Evolutionary conservation across 2,113 vertebrate genomes (phyloP), one percentile per base, ranked within the genome.

Genomic region (Cricetomys ansorgei): DNA sequence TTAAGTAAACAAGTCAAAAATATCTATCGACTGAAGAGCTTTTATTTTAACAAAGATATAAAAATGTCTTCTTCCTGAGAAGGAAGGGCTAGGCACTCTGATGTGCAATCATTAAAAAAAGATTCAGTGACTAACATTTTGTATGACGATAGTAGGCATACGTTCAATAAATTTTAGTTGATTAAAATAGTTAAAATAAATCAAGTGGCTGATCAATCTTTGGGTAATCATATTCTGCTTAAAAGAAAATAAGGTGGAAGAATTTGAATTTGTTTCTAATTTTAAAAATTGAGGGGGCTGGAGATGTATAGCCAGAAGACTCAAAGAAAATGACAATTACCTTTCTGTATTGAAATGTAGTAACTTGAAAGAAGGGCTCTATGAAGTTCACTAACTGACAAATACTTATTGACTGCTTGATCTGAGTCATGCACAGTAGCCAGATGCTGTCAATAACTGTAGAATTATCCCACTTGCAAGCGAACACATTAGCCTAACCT

Each of bases 181-280:
- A n/a, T n/a, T n/a, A n/a, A 8, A 64, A 29, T 34, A 84, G 37
- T 77, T 75, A 73, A 86, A 75, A 75, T 19, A 1, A 94, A 88
- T n/a, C n/a, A n/a, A n/a, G n/a, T n/a, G n/a, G 29, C 69, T 40
- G 87, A 59, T 8, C 53, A 43, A 13, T 85, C 34, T 62, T 16
- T 64, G 21, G 21, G 17, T 64, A 64, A 19, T 19, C n/a, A n/a
- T 64, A 64, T 64, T 16, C 21, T 25, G 13, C 31, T 57, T 57
- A 87, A 40, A 81, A 73, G 48, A 37, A 19, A 88, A 70, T 9
- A 45, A 89, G 55, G 34, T 43, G 57, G 45, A 94, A 95, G 50
- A 15, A 94, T 15, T 79, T 77, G n/a, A 94, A 88, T 72, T 40
- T 88, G 27, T 91, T 91, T 79, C 45, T 45, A 76, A 72, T 96